Evolutionary conservation across 2,888 invertebrate genomes (phyloP).

Genomic region (Campopleginae sp.): DNA sequence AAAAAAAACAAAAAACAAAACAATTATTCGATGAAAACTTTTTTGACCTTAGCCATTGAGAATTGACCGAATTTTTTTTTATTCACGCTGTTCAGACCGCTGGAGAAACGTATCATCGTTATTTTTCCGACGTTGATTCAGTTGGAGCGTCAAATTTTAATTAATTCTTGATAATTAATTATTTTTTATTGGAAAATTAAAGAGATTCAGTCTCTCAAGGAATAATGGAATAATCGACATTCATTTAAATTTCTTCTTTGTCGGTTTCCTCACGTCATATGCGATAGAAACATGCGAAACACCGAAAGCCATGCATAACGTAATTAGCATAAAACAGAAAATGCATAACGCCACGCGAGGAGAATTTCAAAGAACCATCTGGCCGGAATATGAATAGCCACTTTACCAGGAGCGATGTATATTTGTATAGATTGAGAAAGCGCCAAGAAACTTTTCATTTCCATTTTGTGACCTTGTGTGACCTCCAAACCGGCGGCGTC

Average conservation of each 20-base stretch:
- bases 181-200: neutral
- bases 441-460: neutral
- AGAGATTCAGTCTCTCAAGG: neutral
- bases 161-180: neutral
- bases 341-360: slow-evolving; percentile 22
- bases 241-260: neutral
- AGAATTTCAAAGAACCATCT: slow-evolving; percentile 16
- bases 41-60: neutral
- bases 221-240: neutral
- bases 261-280: neutral
- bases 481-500: neutral
- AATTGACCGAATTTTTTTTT: neutral
- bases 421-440: slow-evolving; percentile 10
- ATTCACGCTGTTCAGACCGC: neutral
- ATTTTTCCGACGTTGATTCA: neutral
- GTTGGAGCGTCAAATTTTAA: neutral
- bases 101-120: neutral
- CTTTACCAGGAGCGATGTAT: slow-evolving; percentile 8
- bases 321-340: slow-evolving; percentile 56
- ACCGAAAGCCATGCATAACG: slow-evolving; percentile 35
- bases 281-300: neutral
- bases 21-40: neutral
- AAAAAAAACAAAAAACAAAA: neutral
- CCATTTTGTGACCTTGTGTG: neutral
- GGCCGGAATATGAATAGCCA: slow-evolving; percentile 37